Conservation (phyloP, 2,113 vertebrate species). For the Apteryx mantelli region DNA sequence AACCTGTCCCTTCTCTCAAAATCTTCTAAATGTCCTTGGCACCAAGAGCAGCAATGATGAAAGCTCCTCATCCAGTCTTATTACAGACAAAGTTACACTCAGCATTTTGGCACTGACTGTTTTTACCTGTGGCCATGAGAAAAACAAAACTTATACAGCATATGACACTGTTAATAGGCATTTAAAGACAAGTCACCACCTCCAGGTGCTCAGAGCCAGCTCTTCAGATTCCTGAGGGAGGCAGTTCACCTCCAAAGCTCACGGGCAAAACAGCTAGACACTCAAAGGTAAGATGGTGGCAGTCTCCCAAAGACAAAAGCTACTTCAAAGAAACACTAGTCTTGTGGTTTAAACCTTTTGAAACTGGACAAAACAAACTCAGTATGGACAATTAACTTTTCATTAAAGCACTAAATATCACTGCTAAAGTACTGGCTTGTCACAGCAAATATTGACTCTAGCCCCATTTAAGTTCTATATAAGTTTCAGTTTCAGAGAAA, state of each 20-base stretch:
- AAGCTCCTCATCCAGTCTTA: background rate
- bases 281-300: background rate
- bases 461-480: background rate
- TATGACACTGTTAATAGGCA: accelerated
- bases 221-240: background rate
- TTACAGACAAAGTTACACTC: background rate
- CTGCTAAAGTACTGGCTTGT: background rate
- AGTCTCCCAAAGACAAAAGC: background rate
- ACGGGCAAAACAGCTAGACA: background rate
- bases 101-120: background rate
- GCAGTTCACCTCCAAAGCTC: background rate
- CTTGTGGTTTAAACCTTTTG: background rate
- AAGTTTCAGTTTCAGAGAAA: background rate
- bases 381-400: background rate
- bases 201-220: constrained; percentile 23
- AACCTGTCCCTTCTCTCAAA: background rate
- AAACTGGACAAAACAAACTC: background rate
- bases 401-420: background rate
- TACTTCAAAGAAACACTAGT: background rate
- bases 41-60: accelerated
- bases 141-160: background rate
- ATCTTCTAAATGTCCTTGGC: background rate
- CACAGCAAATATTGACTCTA: background rate
- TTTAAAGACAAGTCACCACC: background rate
- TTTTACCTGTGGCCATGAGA: background rate